Evolutionary conservation across 1,140 invertebrate genomes (phyloP).

Genomic region (Armadillidium nasatum): DNA sequence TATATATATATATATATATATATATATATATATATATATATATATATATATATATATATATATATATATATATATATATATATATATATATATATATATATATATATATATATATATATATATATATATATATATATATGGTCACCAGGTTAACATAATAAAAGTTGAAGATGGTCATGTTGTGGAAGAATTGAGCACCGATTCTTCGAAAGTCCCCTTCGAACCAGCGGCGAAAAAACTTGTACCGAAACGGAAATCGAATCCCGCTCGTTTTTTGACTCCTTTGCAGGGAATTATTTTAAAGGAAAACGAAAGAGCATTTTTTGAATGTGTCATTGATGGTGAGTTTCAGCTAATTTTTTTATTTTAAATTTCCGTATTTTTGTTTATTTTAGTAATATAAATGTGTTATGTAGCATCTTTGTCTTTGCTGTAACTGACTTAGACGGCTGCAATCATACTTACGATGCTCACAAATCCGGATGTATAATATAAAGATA

Average conservation of each 20-base stretch:
- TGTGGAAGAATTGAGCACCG: slow-evolving; percentile 37
- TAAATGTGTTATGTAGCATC: background rate
- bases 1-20: too few species aligned
- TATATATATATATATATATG: background rate
- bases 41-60: too few species aligned
- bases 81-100: too few species aligned
- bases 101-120: background rate
- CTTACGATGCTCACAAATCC: background rate
- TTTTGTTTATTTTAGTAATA: background rate
- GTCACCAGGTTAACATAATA: slow-evolving; percentile 48
- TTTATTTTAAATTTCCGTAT: slow-evolving; percentile 20
- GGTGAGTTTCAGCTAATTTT: slow-evolving; percentile 51
- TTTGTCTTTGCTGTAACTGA: background rate
- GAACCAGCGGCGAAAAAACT: slow-evolving; percentile 22
- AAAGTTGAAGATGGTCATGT: slow-evolving; percentile 50
- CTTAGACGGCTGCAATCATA: background rate
- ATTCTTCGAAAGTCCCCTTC: slow-evolving; percentile 19
- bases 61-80: too few species aligned
- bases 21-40: too few species aligned
- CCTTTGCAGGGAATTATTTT: slow-evolving; percentile 68
- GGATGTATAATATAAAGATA: too few species aligned
- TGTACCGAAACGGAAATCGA: slow-evolving; percentile 52
- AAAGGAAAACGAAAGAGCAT: slow-evolving; percentile 65
- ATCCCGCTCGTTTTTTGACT: slow-evolving; percentile 63
- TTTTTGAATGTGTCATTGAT: slow-evolving; percentile 68